Percentiles rank a stretch among this genome's conserved stretches.
Evolutionary conservation across 2,888 invertebrate species (phyloP).

Genomic region (Hofmannophila pseudospretella): DNA sequence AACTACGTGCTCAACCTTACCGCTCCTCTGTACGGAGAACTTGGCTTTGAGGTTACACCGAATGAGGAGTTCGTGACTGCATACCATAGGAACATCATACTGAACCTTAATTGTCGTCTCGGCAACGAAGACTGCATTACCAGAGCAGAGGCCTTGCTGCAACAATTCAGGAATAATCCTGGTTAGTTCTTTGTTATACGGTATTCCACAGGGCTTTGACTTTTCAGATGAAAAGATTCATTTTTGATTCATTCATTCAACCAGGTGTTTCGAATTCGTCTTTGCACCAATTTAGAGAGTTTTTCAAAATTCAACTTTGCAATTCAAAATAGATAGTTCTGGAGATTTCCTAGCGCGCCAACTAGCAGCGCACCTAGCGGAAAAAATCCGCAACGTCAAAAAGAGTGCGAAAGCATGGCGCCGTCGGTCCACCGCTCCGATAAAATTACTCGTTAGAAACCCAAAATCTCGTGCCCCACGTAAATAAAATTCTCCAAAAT

Average conservation of each 20-base stretch:
- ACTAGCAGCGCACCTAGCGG: no score
- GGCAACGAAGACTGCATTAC: slow-evolving; percentile 51
- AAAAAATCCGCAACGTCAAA: no score
- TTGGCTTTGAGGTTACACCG: slow-evolving; percentile 42
- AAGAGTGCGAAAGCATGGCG: no score
- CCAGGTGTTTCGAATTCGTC: no score
- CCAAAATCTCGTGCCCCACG: no score
- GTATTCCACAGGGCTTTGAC: neutral
- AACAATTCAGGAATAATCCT: slow-evolving; percentile 51
- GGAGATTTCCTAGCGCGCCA: no score
- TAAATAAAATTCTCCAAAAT: no score
- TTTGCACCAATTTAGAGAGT: no score
- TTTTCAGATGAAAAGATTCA: neutral
- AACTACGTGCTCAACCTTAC: slow-evolving; percentile 47
- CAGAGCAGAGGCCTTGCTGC: slow-evolving; percentile 41
- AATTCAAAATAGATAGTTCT: no score
- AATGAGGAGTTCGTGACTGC: slow-evolving; percentile 57
- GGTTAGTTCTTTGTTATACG: slow-evolving; percentile 43
- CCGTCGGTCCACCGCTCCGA: no score
- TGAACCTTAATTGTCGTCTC: slow-evolving; percentile 54
- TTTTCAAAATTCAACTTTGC: no score
- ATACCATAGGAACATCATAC: slow-evolving; percentile 58
- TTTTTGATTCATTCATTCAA: neutral
- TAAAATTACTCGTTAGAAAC: no score
- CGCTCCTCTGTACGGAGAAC: slow-evolving; percentile 43